phyloP scores from a whole-genome alignment of 1,140 invertebrate species.

The Planococcus citri region DNA sequence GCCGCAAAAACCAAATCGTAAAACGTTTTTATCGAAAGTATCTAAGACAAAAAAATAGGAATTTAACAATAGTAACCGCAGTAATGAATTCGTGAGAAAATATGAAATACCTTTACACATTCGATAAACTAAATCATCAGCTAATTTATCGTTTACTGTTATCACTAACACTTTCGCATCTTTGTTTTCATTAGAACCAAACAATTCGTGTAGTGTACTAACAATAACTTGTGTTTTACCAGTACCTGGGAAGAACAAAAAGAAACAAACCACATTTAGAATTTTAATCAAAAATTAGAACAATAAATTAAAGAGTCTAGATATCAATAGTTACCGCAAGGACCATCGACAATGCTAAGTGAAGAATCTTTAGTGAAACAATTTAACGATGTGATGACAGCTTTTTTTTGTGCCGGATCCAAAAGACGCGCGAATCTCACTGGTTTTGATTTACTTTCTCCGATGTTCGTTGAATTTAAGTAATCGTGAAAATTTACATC shows the following conservation, averaged over 20 bases:
- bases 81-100: too few relatives aligned
- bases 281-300: not conserved
- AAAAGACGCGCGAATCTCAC: too few relatives aligned
- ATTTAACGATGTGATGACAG: not conserved
- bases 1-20: too few relatives aligned
- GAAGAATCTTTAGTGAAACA: not conserved
- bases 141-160: not conserved
- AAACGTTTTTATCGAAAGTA: too few relatives aligned
- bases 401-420: not conserved
- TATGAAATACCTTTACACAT: not conserved
- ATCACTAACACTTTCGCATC: not conserved
- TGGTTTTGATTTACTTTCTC: too few relatives aligned
- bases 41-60: not conserved
- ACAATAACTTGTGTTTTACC: conserved; percentile 8
- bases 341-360: not conserved
- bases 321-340: not conserved
- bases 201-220: not conserved
- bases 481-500: not conserved
- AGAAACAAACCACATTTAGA: too few relatives aligned
- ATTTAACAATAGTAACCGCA: not conserved
- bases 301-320: not conserved
- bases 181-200: too few relatives aligned
- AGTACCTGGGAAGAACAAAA: not conserved
- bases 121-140: not conserved
- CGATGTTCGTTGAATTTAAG: too few relatives aligned